Evolutionary conservation across 2,797 vertebrate species (phyloP).

Genomic region (Eospalax fontanierii): DNA sequence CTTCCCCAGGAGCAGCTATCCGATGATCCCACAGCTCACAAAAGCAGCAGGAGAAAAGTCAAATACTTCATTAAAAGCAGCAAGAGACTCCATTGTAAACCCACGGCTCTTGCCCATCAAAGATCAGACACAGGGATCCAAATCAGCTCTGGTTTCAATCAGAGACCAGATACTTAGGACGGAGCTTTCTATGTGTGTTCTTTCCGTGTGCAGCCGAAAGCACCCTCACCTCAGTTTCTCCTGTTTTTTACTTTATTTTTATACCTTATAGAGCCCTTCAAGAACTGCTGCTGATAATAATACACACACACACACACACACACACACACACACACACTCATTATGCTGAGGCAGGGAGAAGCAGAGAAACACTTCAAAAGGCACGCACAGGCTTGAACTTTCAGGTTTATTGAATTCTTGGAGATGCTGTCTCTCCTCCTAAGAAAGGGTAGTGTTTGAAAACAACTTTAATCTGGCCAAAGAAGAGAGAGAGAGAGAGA

Average conservation of each 20-base stretch:
- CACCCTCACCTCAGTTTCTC: slow-evolving; percentile 38
- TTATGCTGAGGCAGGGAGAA: slow-evolving; percentile 74
- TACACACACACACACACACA: slow-evolving; percentile 23
- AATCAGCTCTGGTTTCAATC: slow-evolving; percentile 83
- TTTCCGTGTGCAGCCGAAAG: slow-evolving; percentile 79
- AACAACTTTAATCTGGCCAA: slow-evolving; percentile 65
- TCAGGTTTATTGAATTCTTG: slow-evolving; percentile 64
- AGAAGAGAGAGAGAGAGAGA: background rate
- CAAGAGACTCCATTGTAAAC: slow-evolving; percentile 83
- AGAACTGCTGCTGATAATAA: slow-evolving; percentile 65
- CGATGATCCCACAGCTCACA: slow-evolving; percentile 70
- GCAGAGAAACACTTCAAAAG: slow-evolving; percentile 72
- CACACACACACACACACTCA: slow-evolving; percentile 20
- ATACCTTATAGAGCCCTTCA: slow-evolving; percentile 71
- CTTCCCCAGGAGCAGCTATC: slow-evolving; percentile 68
- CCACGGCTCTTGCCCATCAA: slow-evolving; percentile 81
- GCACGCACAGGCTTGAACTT: background rate
- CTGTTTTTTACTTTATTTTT: slow-evolving; percentile 82
- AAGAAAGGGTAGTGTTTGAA: slow-evolving; percentile 76
- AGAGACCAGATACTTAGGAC: slow-evolving; percentile 78
- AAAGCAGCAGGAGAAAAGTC: slow-evolving; percentile 85
- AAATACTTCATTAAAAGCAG: slow-evolving; percentile 88
- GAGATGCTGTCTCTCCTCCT: slow-evolving; percentile 43
- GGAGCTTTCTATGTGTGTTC: slow-evolving; percentile 57
- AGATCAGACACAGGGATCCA: slow-evolving; percentile 83